Conservation (phyloP, 2,113 vertebrate species). For the Crotalus viridis region DNA sequence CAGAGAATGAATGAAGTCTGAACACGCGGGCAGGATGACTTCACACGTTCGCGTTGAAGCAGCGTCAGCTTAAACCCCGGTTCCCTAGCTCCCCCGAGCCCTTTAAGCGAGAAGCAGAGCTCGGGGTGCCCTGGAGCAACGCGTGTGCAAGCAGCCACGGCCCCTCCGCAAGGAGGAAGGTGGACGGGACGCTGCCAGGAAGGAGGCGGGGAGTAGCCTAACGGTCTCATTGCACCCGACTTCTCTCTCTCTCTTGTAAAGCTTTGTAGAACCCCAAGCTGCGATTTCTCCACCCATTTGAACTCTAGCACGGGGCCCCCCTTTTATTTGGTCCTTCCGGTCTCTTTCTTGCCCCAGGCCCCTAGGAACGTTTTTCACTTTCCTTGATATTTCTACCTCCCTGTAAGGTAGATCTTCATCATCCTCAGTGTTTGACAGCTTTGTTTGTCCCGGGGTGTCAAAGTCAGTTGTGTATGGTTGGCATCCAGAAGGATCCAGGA, state of each 20-base stretch:
- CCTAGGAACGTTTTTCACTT: not conserved
- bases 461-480: not conserved
- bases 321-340: not conserved
- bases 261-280: not conserved
- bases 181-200: not conserved
- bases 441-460: too few species aligned
- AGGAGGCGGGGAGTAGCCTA: too few species aligned
- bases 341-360: not conserved
- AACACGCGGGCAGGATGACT: not conserved
- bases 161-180: not conserved
- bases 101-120: not conserved
- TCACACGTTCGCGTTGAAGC: not conserved
- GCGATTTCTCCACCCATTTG: too few species aligned
- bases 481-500: not conserved
- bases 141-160: not conserved
- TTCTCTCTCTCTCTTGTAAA: not conserved
- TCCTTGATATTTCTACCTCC: not conserved
- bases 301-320: not conserved
- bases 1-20: not conserved
- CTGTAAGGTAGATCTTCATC: not conserved
- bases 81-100: not conserved
- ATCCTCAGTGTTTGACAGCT: not conserved
- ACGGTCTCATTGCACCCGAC: not conserved
- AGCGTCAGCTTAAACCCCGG: not conserved
- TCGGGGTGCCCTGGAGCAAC: not conserved